Evolutionary conservation across 2,797 vertebrate species (phyloP).

Genomic region (Sebastes baramenuke): DNA sequence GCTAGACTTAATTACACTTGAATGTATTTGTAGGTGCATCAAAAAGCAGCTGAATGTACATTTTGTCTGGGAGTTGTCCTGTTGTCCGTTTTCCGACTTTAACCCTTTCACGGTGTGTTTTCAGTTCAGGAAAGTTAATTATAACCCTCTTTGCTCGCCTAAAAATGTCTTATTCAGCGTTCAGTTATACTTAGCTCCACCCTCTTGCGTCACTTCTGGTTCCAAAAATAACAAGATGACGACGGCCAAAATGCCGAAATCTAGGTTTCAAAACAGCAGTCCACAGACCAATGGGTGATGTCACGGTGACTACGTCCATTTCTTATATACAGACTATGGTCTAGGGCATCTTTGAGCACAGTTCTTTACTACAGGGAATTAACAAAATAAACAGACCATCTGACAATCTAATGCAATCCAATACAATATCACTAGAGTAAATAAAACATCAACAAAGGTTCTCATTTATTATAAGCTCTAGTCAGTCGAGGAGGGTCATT

Average conservation of each 20-base stretch:
- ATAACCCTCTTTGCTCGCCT: no score
- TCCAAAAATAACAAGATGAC: no score
- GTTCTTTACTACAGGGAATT: not conserved
- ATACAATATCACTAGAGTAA: not conserved
- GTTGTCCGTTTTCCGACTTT: accelerated
- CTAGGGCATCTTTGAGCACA: not conserved
- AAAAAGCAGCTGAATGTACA: not conserved
- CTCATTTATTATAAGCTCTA: not conserved
- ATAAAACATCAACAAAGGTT: not conserved
- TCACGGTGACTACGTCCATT: no score
- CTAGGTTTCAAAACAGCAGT: not conserved
- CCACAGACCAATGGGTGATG: no score
- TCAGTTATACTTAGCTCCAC: no score
- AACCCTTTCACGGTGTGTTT: no score
- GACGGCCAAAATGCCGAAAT: no score
- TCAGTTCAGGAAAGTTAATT: no score
- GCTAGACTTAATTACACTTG: not conserved
- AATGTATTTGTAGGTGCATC: not conserved
- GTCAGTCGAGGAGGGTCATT: not conserved
- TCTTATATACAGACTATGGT: no score
- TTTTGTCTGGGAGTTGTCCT: not conserved
- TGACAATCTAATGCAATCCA: not conserved
- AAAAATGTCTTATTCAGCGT: no score
- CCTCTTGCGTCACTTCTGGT: no score
- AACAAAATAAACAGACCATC: not conserved